phyloP scores from a whole-genome alignment of 2,113 vertebrate species.

The Tyrannus savana region DNA sequence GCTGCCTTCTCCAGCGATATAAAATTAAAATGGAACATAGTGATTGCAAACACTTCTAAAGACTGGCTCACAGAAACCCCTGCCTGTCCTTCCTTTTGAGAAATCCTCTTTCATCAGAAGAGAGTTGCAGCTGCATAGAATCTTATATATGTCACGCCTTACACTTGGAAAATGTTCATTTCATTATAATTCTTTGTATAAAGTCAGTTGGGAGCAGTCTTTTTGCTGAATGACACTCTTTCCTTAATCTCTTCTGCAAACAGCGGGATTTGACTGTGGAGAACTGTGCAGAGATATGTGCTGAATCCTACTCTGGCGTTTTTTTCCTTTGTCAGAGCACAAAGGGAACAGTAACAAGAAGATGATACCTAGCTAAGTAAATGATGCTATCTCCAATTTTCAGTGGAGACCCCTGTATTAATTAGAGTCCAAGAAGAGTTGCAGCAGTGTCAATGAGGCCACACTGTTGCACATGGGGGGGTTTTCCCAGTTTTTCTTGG shows the following conservation, averaged over 20 bases:
- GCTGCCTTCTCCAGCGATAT: accelerated
- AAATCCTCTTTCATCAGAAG: neutral
- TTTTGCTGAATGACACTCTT: neutral
- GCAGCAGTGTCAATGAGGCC: neutral
- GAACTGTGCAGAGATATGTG: neutral
- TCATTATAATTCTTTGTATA: neutral
- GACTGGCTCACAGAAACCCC: neutral
- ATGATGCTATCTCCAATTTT: neutral
- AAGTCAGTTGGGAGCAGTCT: neutral
- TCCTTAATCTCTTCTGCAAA: neutral
- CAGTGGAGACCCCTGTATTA: neutral
- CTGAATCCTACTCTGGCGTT: neutral
- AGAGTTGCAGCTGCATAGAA: neutral
- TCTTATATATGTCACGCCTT: neutral
- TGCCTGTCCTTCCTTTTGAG: neutral
- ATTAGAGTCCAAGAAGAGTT: neutral
- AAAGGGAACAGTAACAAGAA: neutral
- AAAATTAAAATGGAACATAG: neutral
- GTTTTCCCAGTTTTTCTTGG: neutral
- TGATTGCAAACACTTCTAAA: neutral
- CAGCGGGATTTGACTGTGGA: neutral
- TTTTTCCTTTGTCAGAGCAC: neutral
- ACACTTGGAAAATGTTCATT: neutral
- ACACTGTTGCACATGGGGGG: accelerated
- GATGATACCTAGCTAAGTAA: neutral